A percentile compares a stretch with the other conserved stretches of the same genome.
Conservation (phyloP, 2,113 vertebrate genomes). For the Austrofundulus limnaeus region DNA sequence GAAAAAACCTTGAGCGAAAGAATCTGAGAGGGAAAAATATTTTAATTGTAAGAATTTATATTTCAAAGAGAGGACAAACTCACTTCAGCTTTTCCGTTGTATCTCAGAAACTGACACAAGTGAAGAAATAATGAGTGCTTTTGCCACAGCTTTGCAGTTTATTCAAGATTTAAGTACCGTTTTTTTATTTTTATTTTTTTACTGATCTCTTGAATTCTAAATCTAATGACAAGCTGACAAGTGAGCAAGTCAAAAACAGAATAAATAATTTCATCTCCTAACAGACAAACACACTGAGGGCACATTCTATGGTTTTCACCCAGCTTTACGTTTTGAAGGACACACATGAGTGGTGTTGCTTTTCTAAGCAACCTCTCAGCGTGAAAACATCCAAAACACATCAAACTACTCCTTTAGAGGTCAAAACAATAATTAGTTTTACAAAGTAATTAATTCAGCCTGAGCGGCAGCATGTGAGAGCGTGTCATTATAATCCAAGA, state of each 20-base stretch:
- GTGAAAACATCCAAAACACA: conserved; percentile 5
- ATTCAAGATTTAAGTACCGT: too few species aligned
- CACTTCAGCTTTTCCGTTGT: background rate
- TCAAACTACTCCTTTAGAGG: conserved; percentile 13
- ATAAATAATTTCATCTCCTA: too few species aligned
- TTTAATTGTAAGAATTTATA: too few species aligned
- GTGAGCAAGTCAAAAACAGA: background rate
- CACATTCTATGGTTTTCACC: background rate
- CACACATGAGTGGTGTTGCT: background rate
- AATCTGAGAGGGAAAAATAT: too few species aligned
- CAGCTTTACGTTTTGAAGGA: conserved; percentile 4
- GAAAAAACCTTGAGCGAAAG: too few species aligned
- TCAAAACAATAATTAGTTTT: conserved; percentile 35
- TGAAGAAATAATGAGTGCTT: background rate
- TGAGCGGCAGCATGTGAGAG: conserved; percentile 23
- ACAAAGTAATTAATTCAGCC: conserved; percentile 48
- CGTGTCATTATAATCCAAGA: conserved; percentile 67
- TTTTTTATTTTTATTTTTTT: too few species aligned
- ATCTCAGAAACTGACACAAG: background rate
- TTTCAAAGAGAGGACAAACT: background rate
- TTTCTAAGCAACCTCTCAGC: background rate
- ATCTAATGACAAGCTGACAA: background rate
- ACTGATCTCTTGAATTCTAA: too few species aligned
- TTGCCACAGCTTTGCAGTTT: too few species aligned
- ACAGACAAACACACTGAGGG: background rate